These are phyloP conservation scores for Octodonta nipae DNA, from an alignment of 2,888 invertebrate genomes.

Conservation along the genomic window DNA sequence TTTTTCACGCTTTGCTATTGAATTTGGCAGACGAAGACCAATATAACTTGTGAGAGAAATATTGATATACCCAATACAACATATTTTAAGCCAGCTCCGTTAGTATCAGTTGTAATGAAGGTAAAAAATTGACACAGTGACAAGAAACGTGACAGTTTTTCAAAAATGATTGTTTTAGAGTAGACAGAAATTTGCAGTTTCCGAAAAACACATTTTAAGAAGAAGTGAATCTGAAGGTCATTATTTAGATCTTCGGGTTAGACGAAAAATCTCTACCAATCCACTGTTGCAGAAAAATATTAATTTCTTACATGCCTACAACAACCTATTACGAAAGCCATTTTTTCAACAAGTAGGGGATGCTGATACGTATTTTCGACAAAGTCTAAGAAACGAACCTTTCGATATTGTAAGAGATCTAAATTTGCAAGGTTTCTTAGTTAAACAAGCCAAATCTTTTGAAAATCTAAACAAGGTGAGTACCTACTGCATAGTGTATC, in stretches of 20 bases:
- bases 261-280: slow-evolving; percentile 16
- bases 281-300: slow-evolving; percentile 20
- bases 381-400: slow-evolving; percentile 27
- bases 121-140: too few relatives aligned
- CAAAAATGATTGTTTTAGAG: too few relatives aligned
- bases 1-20: too few relatives aligned
- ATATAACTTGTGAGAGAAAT: too few relatives aligned
- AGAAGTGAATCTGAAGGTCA: slow-evolving; percentile 11
- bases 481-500: too few relatives aligned
- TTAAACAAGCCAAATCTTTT: slow-evolving; percentile 9
- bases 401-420: slow-evolving; percentile 23
- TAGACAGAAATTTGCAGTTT: slow-evolving; percentile 21
- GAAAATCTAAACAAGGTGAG: slow-evolving; percentile 8
- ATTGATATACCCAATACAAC: too few relatives aligned
- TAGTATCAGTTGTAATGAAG: too few relatives aligned
- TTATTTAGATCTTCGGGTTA: slow-evolving; percentile 11
- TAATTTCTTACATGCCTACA: slow-evolving; percentile 18
- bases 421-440: slow-evolving; percentile 8
- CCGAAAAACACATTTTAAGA: slow-evolving; percentile 14
- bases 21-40: too few relatives aligned
- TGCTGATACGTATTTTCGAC: slow-evolving; percentile 27
- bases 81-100: too few relatives aligned
- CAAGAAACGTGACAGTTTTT: too few relatives aligned
- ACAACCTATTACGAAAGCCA: slow-evolving; percentile 18
- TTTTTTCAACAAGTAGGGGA: slow-evolving; percentile 21